These are phyloP conservation scores for Reticulitermes lucifugus DNA, from an alignment of 2,888 invertebrate species.

Conservation along the genomic window DNA sequence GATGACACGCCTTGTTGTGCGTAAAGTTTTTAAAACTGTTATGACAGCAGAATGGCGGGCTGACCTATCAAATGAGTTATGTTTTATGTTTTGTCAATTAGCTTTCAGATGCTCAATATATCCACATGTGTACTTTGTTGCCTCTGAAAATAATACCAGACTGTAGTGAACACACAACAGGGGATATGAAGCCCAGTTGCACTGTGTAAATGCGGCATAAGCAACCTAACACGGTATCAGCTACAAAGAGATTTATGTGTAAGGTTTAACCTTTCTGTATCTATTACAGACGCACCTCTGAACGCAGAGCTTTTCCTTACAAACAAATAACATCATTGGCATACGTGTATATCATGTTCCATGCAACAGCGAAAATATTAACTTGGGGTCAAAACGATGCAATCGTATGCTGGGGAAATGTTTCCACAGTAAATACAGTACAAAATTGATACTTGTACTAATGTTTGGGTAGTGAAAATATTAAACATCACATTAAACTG, in stretches of 20 bases:
- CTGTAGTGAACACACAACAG: background rate
- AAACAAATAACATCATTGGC: no score
- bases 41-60: slow-evolving; percentile 28
- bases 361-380: no score
- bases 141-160: background rate
- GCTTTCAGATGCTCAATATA: background rate
- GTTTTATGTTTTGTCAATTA: slow-evolving; percentile 37
- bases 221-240: no score
- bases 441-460: slow-evolving; percentile 1
- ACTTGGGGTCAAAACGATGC: background rate
- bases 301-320: no score
- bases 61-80: slow-evolving; percentile 29
- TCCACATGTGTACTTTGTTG: slow-evolving; percentile 14
- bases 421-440: slow-evolving; percentile 5
- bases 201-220: no score
- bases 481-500: background rate
- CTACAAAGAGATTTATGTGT: no score
- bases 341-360: no score
- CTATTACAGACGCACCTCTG: no score
- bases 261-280: no score
- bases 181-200: no score
- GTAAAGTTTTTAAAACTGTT: slow-evolving; percentile 30
- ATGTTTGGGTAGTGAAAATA: background rate
- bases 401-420: background rate
- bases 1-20: slow-evolving; percentile 18